phyloP scores from a whole-genome alignment of 2,888 invertebrate genomes.

The Hermaeophaga mercurialis region DNA sequence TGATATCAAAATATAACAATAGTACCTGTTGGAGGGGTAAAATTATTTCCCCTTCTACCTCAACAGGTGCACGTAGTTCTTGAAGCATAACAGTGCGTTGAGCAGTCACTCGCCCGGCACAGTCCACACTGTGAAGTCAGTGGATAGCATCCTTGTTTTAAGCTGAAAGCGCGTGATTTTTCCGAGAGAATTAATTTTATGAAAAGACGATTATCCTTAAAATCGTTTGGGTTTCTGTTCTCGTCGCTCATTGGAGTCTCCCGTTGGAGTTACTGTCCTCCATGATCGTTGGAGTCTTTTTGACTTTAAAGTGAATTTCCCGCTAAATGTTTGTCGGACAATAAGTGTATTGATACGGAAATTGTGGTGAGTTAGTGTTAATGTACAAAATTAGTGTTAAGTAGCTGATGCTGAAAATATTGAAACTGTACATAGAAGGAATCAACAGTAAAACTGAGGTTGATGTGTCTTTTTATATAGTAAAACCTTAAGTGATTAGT shows the following conservation, averaged over 20 bases:
- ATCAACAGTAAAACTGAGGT: slow-evolving; percentile 1
- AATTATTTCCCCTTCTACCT: slow-evolving; percentile 52
- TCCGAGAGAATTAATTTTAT: slow-evolving; percentile 29
- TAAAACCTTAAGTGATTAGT: slow-evolving; percentile 4
- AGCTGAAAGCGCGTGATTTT: slow-evolving; percentile 42
- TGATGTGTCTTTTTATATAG: not conserved
- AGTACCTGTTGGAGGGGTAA: slow-evolving; percentile 53
- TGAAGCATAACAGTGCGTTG: slow-evolving; percentile 58
- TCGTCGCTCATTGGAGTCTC: slow-evolving; percentile 39
- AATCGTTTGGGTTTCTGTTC: slow-evolving; percentile 35
- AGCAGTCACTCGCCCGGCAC: slow-evolving; percentile 59
- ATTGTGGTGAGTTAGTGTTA: slow-evolving; percentile 22
- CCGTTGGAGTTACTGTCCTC: slow-evolving; percentile 34
- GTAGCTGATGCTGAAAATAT: slow-evolving; percentile 5
- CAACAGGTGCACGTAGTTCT: slow-evolving; percentile 59
- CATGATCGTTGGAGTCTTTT: slow-evolving; percentile 38
- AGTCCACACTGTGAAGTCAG: slow-evolving; percentile 55
- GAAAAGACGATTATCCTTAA: slow-evolving; percentile 22
- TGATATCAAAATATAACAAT: slow-evolving; percentile 50
- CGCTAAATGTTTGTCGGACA: slow-evolving; percentile 11
- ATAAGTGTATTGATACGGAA: slow-evolving; percentile 16
- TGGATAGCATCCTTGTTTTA: slow-evolving; percentile 44
- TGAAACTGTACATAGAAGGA: slow-evolving; percentile 9
- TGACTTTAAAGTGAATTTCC: slow-evolving; percentile 5
- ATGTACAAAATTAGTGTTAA: slow-evolving; percentile 13